Percentiles rank a stretch among this genome's conserved stretches.
Evolutionary conservation across 2,888 invertebrate species (phyloP).

Genomic region (Elmis aenea): DNA sequence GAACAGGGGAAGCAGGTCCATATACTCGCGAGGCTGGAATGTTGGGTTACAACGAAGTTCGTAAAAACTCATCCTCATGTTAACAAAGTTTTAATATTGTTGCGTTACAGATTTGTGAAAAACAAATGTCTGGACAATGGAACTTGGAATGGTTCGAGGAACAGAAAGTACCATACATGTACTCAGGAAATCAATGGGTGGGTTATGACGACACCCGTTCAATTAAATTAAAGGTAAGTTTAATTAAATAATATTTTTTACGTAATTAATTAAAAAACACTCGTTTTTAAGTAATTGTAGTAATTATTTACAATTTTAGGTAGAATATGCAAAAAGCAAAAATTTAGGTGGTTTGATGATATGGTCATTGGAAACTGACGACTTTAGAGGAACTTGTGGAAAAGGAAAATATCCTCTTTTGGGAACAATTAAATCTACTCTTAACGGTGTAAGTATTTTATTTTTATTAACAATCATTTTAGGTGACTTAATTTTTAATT

Average conservation of each 20-base stretch:
- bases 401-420: slow-evolving; percentile 58
- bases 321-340: slow-evolving; percentile 37
- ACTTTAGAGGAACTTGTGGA: slow-evolving; percentile 61
- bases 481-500: no score
- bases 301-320: not conserved
- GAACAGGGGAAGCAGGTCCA: slow-evolving; percentile 57
- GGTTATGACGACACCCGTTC: slow-evolving; percentile 44
- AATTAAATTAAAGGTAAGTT: slow-evolving; percentile 45
- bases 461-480: slow-evolving; percentile 2
- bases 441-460: slow-evolving; percentile 25
- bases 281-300: not conserved
- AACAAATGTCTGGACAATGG: slow-evolving; percentile 28
- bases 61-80: not conserved
- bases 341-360: slow-evolving; percentile 63
- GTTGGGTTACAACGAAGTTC: slow-evolving; percentile 70
- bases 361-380: slow-evolving; percentile 79
- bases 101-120: slow-evolving; percentile 34
- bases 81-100: not conserved
- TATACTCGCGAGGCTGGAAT: slow-evolving; percentile 61
- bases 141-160: slow-evolving; percentile 36
- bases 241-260: slow-evolving; percentile 8
- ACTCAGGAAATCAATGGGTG: slow-evolving; percentile 41
- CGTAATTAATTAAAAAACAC: slow-evolving; percentile 2
- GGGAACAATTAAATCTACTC: slow-evolving; percentile 49
- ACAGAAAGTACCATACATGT: slow-evolving; percentile 46